These are phyloP conservation scores for Pelvicachromis taeniatus DNA, from an alignment of 2,113 vertebrate genomes.

Conservation along the genomic window DNA sequence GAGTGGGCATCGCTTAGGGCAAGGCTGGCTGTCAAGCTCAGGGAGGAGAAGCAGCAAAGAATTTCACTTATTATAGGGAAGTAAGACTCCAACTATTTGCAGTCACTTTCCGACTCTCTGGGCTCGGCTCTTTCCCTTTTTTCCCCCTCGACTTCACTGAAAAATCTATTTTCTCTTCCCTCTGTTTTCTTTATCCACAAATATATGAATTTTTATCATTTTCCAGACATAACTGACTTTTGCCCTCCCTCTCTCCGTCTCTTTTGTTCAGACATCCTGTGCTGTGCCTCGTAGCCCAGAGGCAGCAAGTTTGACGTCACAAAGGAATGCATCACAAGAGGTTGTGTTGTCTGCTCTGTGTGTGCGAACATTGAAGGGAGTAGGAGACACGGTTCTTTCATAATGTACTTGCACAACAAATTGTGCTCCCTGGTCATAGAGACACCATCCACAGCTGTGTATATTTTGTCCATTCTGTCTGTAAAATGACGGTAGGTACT, in stretches of 20 bases:
- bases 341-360: slow-evolving; percentile 50
- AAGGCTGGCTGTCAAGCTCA: slow-evolving; percentile 27
- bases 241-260: neutral
- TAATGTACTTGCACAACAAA: neutral
- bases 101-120: slow-evolving; percentile 45
- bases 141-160: neutral
- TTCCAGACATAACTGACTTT: neutral
- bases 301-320: slow-evolving; percentile 60
- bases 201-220: neutral
- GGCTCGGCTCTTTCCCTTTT: neutral
- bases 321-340: slow-evolving; percentile 66
- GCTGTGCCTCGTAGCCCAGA: slow-evolving; percentile 41
- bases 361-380: neutral
- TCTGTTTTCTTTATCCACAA: neutral
- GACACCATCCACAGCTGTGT: neutral
- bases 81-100: slow-evolving; percentile 39
- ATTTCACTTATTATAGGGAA: slow-evolving; percentile 56
- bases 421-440: neutral
- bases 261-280: slow-evolving; percentile 52
- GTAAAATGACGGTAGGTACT: neutral
- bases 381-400: neutral
- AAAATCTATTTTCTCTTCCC: neutral
- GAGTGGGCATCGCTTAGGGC: slow-evolving; percentile 21
- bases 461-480: neutral
- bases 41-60: slow-evolving; percentile 38